A percentile compares a stretch with the other conserved stretches of the same genome.
phyloP scores from a whole-genome alignment of 2,113 vertebrate genomes.

The Gobiocypris rarus region DNA sequence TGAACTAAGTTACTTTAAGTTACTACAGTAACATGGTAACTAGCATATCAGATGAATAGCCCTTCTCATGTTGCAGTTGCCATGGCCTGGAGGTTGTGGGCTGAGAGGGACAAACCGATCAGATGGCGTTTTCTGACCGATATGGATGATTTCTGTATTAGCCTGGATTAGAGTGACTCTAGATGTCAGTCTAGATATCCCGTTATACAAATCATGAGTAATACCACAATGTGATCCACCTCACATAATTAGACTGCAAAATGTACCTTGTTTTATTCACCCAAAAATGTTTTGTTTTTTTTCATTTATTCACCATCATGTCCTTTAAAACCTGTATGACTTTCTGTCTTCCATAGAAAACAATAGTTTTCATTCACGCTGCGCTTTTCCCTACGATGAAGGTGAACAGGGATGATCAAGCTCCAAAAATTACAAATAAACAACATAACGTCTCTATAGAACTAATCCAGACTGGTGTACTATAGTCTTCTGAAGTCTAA shows the following conservation, averaged over 20 bases:
- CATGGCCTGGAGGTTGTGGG: slow-evolving; percentile 40
- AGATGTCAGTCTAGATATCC: background rate
- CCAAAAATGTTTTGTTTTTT: too few species aligned
- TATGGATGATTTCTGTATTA: slow-evolving; percentile 5
- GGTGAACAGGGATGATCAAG: background rate
- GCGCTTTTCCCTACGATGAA: background rate
- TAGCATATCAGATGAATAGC: slow-evolving; percentile 50
- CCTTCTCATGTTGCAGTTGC: slow-evolving; percentile 53
- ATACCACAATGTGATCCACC: background rate
- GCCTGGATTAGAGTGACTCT: background rate
- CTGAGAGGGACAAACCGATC: slow-evolving; percentile 31
- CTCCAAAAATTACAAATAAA: background rate
- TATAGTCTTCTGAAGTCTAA: background rate
- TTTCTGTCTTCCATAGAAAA: background rate
- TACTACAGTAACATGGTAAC: slow-evolving; percentile 59
- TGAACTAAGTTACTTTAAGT: slow-evolving; percentile 48
- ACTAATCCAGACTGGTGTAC: background rate
- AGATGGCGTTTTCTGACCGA: slow-evolving; percentile 6
- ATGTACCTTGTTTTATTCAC: background rate
- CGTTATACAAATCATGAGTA: background rate
- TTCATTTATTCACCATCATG: background rate
- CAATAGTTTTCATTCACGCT: background rate
- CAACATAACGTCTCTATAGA: too few species aligned
- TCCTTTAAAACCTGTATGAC: background rate
- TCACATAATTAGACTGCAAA: background rate